phyloP scores from a whole-genome alignment of 2,797 vertebrate genomes.

The Phataginus tetradactyla region DNA sequence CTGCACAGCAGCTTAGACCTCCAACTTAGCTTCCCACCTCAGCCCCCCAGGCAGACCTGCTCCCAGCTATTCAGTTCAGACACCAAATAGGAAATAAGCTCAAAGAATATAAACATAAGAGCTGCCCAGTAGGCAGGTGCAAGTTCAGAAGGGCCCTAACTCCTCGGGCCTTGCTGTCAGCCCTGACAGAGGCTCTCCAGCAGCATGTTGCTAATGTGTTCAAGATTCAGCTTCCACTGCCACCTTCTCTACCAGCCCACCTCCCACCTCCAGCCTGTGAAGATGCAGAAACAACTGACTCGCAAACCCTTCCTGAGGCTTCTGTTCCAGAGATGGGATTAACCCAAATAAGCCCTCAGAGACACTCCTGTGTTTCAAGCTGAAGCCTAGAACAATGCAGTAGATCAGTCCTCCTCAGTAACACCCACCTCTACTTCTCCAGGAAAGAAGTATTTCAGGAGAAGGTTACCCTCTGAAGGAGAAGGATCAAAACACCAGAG shows the following conservation, averaged over 20 bases:
- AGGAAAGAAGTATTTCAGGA: background rate
- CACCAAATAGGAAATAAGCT: background rate
- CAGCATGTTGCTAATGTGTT: background rate
- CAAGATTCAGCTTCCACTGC: background rate
- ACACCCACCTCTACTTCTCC: background rate
- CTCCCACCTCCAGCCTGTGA: background rate
- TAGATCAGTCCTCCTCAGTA: background rate
- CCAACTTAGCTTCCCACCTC: background rate
- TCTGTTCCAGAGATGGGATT: constrained; percentile 4
- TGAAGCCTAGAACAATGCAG: background rate
- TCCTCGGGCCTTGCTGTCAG: background rate
- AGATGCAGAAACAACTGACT: background rate
- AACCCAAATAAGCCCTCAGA: constrained; percentile 11
- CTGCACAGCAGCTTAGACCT: background rate
- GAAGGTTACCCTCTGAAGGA: background rate
- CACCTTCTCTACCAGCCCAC: background rate
- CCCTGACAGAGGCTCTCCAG: background rate
- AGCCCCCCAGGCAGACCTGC: background rate
- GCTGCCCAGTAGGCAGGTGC: background rate
- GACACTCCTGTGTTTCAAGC: background rate
- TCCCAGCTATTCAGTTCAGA: background rate
- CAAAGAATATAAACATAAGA: background rate
- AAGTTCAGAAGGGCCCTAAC: background rate
- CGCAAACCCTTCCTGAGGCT: background rate
- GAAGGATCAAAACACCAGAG: background rate